Conservation (phyloP, 2,113 vertebrate genomes). For the Nothocercus julius region DNA sequence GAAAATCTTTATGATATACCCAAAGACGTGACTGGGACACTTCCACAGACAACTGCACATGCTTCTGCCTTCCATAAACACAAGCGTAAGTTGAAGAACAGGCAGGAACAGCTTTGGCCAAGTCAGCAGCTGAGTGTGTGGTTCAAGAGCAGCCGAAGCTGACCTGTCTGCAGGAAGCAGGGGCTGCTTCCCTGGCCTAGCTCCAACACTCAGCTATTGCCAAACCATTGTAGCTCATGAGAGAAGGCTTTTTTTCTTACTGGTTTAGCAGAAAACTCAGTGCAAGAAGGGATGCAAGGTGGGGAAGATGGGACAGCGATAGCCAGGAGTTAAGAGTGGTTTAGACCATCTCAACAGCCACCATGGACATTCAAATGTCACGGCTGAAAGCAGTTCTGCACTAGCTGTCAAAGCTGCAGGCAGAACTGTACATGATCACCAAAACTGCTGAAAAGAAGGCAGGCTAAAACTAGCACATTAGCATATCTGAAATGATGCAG, state of each 20-base stretch:
- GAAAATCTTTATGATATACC: neutral
- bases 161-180: neutral
- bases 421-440: neutral
- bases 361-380: neutral
- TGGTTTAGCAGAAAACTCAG: neutral
- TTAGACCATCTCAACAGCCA: neutral
- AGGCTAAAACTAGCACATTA: neutral
- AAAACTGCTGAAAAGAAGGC: neutral
- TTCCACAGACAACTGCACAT: neutral
- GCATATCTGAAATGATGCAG: neutral
- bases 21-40: constrained; percentile 20
- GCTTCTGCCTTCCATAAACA: neutral
- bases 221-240: neutral
- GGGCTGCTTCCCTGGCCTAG: neutral
- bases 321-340: neutral
- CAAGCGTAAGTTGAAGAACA: neutral
- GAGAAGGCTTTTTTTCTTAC: accelerated
- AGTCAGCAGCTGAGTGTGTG: neutral
- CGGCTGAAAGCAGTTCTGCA: neutral
- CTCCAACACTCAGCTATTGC: neutral
- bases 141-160: neutral
- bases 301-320: accelerated
- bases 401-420: too few relatives aligned
- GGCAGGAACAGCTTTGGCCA: neutral
- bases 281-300: neutral